Evolutionary conservation across 1,140 invertebrate genomes (phyloP).

Genomic region (Camponotus floridanus): DNA sequence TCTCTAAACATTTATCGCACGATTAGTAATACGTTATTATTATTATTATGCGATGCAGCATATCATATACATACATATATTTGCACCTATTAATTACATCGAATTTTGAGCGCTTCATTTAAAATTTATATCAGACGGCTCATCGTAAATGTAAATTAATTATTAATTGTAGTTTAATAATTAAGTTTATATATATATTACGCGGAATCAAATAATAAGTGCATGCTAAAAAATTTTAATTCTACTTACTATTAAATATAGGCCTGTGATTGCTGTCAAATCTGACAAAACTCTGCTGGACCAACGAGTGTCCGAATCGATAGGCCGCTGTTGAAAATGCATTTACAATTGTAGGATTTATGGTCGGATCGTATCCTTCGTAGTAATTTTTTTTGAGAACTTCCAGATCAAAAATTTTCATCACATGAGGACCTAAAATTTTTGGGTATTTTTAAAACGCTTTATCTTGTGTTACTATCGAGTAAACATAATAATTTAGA

Average conservation of each 20-base stretch:
- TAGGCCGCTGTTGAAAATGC: slow-evolving; percentile 98
- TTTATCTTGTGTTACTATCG: neutral
- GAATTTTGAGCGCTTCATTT: neutral
- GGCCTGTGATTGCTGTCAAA: slow-evolving; percentile 89
- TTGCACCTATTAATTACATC: neutral
- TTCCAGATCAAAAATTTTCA: slow-evolving; percentile 90
- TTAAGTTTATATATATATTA: no score
- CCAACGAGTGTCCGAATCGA: slow-evolving; percentile 97
- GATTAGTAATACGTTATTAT: neutral
- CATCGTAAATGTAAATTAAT: no score
- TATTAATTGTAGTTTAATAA: no score
- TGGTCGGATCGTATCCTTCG: slow-evolving; percentile 91
- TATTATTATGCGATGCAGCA: neutral
- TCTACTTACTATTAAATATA: slow-evolving; percentile 88
- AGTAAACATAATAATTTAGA: neutral
- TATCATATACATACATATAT: neutral
- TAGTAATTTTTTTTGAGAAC: slow-evolving; percentile 89
- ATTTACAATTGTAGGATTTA: slow-evolving; percentile 96
- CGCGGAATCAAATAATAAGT: no score
- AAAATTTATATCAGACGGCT: no score
- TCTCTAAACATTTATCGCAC: neutral
- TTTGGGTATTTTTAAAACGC: neutral
- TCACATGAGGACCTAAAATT: slow-evolving; percentile 88
- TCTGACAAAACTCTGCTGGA: slow-evolving; percentile 92
- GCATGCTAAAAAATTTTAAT: neutral